A percentile compares a stretch with the other conserved stretches of the same genome.
Evolutionary conservation across 37 sponge, comb jelly and placozoan species (phyloP).

Genomic region (Halisarca cf. caerulea): DNA sequence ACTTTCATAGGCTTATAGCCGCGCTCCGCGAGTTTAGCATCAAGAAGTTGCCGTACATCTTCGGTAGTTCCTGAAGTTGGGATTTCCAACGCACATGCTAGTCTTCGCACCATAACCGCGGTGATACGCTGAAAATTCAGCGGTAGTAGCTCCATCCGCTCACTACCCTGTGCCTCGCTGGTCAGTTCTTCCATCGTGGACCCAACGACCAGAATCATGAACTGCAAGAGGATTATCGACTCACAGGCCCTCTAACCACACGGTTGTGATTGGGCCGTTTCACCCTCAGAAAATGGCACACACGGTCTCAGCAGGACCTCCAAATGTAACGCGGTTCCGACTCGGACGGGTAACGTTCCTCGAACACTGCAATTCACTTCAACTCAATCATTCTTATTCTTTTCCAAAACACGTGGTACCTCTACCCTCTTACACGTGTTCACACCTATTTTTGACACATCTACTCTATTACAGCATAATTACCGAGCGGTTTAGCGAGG

Average conservation of each 20-base stretch:
- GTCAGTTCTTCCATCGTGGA: neutral
- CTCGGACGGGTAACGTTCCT: neutral
- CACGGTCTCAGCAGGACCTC: slow-evolving; percentile 8
- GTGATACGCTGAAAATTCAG: slow-evolving; percentile 29
- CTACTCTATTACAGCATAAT: too few relatives aligned
- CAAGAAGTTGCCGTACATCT: slow-evolving; percentile 29
- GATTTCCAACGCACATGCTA: slow-evolving; percentile 12
- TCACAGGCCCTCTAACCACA: slow-evolving; percentile 18
- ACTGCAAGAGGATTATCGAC: neutral
- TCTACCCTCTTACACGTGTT: too few relatives aligned
- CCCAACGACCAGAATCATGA: neutral
- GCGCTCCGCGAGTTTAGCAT: neutral
- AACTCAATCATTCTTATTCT: neutral
- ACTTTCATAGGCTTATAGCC: slow-evolving; percentile 16
- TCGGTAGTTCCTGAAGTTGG: slow-evolving; percentile 23
- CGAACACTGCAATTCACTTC: neutral
- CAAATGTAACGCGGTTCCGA: neutral
- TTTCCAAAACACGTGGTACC: neutral
- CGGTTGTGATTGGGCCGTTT: neutral
- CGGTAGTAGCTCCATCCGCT: neutral
- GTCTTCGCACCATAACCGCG: neutral
- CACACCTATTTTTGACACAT: too few relatives aligned
- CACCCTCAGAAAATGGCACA: neutral
- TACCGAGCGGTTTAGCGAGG: too few relatives aligned
- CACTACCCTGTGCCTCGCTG: neutral